These are phyloP conservation scores for Aptenodytes forsteri DNA, from an alignment of 2,113 vertebrate species.

Conservation along the genomic window DNA sequence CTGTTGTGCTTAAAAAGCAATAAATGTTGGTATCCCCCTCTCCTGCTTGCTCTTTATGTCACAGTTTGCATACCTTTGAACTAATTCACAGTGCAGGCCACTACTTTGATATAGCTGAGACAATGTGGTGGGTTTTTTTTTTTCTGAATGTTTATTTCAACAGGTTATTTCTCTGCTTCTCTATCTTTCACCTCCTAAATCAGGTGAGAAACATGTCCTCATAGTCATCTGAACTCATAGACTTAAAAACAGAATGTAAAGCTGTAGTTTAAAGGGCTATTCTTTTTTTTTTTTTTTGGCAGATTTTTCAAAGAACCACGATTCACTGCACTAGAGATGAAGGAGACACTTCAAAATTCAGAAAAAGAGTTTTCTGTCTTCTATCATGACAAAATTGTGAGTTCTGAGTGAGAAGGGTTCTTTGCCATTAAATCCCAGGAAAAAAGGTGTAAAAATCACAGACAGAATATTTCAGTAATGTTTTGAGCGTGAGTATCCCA, in stretches of 20 bases:
- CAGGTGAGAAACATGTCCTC: background rate
- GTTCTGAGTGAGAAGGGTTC: background rate
- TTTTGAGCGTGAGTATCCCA: background rate
- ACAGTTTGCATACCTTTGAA: background rate
- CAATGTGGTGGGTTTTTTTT: background rate
- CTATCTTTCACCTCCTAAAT: background rate
- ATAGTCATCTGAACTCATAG: background rate
- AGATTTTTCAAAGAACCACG: background rate
- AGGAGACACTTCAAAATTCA: background rate
- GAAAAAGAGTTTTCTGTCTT: background rate
- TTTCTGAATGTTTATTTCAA: background rate
- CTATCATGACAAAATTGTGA: background rate
- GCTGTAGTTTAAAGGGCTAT: background rate
- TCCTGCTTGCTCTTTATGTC: background rate
- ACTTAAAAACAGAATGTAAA: background rate
- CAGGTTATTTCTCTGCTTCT: background rate
- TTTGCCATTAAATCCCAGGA: background rate
- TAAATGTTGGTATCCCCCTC: background rate
- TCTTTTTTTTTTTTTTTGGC: background rate
- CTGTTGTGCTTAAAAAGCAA: background rate
- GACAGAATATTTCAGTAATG: background rate
- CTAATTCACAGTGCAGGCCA: background rate
- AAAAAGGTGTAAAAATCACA: background rate
- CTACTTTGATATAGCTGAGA: background rate
- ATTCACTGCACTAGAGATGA: background rate